A percentile compares a stretch with the other conserved stretches of the same genome.
phyloP scores from a whole-genome alignment of 2,797 vertebrate species.

The Ibycter americanus region DNA sequence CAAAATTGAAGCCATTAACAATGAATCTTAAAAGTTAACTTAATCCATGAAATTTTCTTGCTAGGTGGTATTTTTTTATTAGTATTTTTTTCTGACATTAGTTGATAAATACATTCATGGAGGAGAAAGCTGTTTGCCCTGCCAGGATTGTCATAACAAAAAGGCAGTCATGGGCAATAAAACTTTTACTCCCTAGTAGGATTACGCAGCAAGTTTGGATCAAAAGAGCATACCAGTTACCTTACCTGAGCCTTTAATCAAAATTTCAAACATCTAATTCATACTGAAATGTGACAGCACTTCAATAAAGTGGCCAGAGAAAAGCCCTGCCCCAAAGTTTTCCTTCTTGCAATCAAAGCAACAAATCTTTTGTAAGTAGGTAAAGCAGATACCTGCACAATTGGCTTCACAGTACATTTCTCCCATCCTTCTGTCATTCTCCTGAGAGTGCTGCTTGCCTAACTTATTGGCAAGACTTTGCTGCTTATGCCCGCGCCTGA shows the following conservation, averaged over 20 bases:
- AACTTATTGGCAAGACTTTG: neutral
- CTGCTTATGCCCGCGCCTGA: neutral
- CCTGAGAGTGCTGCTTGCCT: neutral
- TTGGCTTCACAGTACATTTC: neutral
- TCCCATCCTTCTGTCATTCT: slow-evolving; percentile 29
- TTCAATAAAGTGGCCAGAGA: neutral
- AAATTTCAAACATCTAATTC: neutral
- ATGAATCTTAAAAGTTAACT: neutral
- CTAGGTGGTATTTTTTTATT: neutral
- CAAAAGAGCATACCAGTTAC: neutral
- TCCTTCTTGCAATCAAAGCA: neutral
- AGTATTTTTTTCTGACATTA: neutral
- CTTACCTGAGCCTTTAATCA: neutral
- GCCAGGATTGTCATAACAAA: neutral
- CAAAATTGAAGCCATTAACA: neutral
- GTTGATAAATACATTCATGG: neutral
- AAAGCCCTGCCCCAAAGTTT: neutral
- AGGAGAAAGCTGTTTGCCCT: neutral
- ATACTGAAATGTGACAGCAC: neutral
- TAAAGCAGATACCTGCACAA: slow-evolving; percentile 49
- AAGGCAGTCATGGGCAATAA: neutral
- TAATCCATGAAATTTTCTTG: neutral
- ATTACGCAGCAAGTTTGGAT: neutral
- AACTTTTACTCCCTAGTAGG: neutral
- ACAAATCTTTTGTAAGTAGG: neutral